phyloP scores from a whole-genome alignment of 2,797 vertebrate genomes.

The Crocidura indochinensis region DNA sequence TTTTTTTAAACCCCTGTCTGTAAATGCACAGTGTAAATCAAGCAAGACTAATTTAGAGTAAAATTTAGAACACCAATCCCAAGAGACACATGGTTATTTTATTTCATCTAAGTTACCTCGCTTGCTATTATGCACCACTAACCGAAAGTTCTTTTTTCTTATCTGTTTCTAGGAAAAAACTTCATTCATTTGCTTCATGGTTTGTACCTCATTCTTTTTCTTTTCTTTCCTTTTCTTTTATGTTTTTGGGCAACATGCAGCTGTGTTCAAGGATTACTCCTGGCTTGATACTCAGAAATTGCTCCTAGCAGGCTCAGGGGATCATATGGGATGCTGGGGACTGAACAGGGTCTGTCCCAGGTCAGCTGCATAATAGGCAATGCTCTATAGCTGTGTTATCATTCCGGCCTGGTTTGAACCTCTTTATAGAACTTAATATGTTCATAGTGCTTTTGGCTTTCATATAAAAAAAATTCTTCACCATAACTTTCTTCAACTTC shows the following conservation, averaged over 20 bases:
- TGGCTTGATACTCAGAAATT: too few relatives aligned
- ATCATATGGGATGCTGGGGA: too few relatives aligned
- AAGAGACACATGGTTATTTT: not conserved
- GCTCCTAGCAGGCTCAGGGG: too few relatives aligned
- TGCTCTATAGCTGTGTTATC: too few relatives aligned
- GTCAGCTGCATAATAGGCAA: too few relatives aligned
- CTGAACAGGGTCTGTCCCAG: too few relatives aligned
- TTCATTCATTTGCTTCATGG: not conserved
- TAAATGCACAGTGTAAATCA: constrained; percentile 23
- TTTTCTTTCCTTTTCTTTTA: too few relatives aligned
- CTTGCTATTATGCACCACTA: not conserved
- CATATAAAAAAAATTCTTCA: not conserved
- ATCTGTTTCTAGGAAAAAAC: not conserved
- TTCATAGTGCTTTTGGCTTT: constrained; percentile 33
- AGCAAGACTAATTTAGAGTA: constrained; percentile 27
- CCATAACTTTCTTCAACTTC: not conserved
- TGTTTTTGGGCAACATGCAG: too few relatives aligned
- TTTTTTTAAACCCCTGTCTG: not conserved
- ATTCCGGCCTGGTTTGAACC: not conserved
- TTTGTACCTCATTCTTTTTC: not conserved
- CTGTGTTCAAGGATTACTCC: too few relatives aligned
- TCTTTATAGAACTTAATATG: not conserved
- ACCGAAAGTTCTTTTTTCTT: constrained; percentile 3
- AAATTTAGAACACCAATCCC: not conserved
- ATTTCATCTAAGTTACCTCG: constrained; percentile 32